A percentile compares a stretch with the other conserved stretches of the same genome.
Conservation (phyloP, 2,113 vertebrate genomes). For the Xerus inauris region DNA sequence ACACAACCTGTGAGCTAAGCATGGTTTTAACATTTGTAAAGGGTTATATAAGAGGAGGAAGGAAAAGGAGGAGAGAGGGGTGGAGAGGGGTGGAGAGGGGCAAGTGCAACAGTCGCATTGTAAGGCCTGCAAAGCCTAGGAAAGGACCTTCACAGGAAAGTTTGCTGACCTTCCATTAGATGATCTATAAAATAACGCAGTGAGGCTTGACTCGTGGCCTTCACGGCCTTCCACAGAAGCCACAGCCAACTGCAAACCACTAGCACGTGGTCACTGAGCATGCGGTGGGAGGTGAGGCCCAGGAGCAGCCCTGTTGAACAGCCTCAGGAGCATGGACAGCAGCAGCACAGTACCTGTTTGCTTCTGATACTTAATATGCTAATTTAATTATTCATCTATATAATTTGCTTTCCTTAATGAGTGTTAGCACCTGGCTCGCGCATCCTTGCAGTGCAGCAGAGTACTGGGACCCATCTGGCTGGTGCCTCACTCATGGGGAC, state of each 20-base stretch:
- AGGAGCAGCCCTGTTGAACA: fast-evolving
- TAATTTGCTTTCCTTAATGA: not conserved
- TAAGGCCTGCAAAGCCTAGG: not conserved
- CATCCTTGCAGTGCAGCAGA: no score
- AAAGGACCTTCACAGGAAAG: not conserved
- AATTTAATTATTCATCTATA: not conserved
- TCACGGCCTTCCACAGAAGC: not conserved
- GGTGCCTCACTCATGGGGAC: not conserved
- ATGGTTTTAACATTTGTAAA: not conserved
- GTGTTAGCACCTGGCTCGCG: not conserved
- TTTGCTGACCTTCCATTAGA: not conserved
- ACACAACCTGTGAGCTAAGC: not conserved
- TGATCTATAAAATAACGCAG: not conserved
- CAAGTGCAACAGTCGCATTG: fast-evolving
- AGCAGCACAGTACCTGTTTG: not conserved
- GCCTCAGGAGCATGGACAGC: no score
- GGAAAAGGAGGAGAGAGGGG: no score
- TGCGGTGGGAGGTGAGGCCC: fast-evolving
- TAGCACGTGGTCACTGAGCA: not conserved
- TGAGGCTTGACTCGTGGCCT: not conserved
- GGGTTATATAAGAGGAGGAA: not conserved
- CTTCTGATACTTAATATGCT: not conserved
- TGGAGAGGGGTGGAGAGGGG: fast-evolving
- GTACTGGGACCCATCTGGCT: no score
- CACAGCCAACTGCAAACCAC: not conserved